These are phyloP conservation scores for Poecilia picta DNA, from an alignment of 2,797 vertebrate genomes.

Conservation along the genomic window DNA sequence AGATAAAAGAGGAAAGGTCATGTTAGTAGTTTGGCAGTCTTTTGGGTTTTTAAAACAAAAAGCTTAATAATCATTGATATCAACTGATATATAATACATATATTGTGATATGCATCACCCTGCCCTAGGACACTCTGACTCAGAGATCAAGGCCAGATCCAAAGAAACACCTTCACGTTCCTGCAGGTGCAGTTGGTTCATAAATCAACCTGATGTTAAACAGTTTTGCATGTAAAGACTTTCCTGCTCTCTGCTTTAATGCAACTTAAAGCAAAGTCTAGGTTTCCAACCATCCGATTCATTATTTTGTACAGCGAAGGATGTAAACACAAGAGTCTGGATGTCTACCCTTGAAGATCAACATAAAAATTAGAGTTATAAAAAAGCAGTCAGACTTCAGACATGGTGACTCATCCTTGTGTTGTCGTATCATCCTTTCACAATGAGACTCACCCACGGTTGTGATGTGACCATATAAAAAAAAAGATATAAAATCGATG, in stretches of 20 bases:
- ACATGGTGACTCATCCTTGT: slow-evolving; percentile 1
- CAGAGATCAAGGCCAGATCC: neutral
- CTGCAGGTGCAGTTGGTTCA: neutral
- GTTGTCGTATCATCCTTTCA: slow-evolving; percentile 13
- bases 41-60: too few species aligned
- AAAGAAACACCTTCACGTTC: neutral
- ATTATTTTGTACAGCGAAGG: neutral
- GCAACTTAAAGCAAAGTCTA: neutral
- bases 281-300: neutral
- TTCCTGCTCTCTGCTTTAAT: neutral
- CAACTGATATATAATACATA: too few species aligned
- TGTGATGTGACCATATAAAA: slow-evolving; percentile 17
- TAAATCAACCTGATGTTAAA: neutral
- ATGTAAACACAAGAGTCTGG: neutral
- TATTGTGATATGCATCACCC: too few species aligned
- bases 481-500: neutral
- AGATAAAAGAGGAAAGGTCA: too few species aligned
- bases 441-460: neutral
- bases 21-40: too few species aligned
- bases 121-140: neutral
- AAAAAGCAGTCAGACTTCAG: neutral
- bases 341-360: neutral
- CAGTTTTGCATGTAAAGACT: neutral
- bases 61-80: too few species aligned
- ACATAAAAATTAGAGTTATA: neutral